Evolutionary conservation across 2,888 invertebrate genomes (phyloP), one percentile per base, ranked within the genome.

Genomic region (Stictocephala bisonia): DNA sequence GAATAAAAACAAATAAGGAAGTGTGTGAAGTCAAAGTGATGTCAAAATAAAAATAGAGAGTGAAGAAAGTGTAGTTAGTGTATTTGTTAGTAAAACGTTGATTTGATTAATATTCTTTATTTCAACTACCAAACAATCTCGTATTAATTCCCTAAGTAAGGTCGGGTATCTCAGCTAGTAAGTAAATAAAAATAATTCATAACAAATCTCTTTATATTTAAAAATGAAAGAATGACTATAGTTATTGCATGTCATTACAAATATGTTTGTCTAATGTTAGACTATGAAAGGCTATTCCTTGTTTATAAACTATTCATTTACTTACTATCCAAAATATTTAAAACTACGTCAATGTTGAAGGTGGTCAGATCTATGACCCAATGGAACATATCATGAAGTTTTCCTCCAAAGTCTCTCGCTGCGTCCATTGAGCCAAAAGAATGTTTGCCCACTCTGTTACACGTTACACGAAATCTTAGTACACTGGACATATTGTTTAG

Each of bases 351-450:
- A 56, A 89, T 80, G 77, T 89, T 85, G 82, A 85, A 88, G 24
- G 84, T 80, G 22, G 84, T 85, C 79, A 89, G 83, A 76, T 88
- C 86, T 2, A 89, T 88, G 74, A 87, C 84, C 89, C 89, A 89
- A 20, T 85, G 81, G 80, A 87, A 88, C 75, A 84, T 84, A 68
- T 87, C 86, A 79, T 88, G 86, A 20, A 89, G 80, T 56, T 84
- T 84, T 15, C 87, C 88, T 6, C 89, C 89, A 77, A 88, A 85
- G 67, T 82, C 81, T 13, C 83, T 80, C 4, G 88, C 88, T 22
- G 86, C 87, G 51, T 88, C 86, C 79, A 85, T 84, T 0, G 89
- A 89, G 67, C 85, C 83, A 80, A 89, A 88, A 1, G 82, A 80
- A 81, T 89, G 89, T n/a, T 83, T 83, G 1, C 88, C 88, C 44